Conservation (phyloP, 2,113 vertebrate species). For the Suricata suricatta region DNA sequence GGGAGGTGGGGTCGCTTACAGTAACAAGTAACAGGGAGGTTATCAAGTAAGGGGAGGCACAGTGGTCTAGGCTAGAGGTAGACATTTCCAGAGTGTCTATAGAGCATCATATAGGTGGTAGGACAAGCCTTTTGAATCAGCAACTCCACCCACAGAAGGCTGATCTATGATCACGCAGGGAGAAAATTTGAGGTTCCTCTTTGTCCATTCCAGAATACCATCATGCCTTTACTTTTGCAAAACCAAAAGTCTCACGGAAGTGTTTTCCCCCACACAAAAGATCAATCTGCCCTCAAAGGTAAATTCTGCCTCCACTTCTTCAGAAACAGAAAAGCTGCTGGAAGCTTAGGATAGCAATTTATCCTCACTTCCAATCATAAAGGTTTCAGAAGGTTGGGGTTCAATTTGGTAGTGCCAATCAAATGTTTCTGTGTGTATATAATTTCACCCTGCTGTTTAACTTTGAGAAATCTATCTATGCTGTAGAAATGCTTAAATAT, state of each 20-base stretch:
- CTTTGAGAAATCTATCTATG: not conserved
- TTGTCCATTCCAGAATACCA: constrained; percentile 20
- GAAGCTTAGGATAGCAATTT: constrained; percentile 42
- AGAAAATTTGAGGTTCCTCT: not conserved
- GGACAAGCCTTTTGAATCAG: not conserved
- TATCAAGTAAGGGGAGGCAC: not conserved
- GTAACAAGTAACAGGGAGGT: not conserved
- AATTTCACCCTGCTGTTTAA: constrained; percentile 42
- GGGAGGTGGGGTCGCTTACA: not conserved
- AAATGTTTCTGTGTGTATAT: not conserved
- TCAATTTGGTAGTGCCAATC: constrained; percentile 15
- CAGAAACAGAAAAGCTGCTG: constrained; percentile 18
- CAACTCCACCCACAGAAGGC: not conserved
- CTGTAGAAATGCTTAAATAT: not conserved
- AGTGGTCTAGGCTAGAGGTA: not conserved
- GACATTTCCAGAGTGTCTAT: not conserved
- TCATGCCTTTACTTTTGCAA: constrained; percentile 34
- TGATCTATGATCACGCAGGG: not conserved
- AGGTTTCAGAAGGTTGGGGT: constrained; percentile 32
- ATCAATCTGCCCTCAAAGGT: constrained; percentile 41
- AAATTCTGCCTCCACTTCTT: constrained; percentile 48
- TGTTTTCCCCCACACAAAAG: not conserved
- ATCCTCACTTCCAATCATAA: not conserved
- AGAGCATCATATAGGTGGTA: not conserved
- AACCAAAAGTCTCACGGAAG: constrained; percentile 39